Conservation (phyloP, 2,113 vertebrate genomes). For the Boulengeromyrus knoepffleri region DNA sequence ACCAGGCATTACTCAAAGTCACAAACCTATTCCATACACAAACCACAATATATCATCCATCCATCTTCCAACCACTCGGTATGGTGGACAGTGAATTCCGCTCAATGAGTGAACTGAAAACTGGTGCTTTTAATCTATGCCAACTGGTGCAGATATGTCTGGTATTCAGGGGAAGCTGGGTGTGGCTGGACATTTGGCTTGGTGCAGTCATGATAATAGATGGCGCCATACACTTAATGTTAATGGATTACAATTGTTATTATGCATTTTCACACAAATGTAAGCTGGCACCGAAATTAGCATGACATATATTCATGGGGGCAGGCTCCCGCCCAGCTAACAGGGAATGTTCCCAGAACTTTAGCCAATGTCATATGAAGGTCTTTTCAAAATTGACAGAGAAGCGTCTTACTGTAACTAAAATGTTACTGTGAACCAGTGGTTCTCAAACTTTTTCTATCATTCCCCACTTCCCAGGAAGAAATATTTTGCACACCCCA, state of each 20-base stretch:
- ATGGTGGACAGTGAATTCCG: not conserved
- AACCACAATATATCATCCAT: not conserved
- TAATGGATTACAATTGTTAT: not conserved
- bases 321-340: not conserved
- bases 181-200: not conserved
- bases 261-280: not conserved
- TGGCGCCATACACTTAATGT: not conserved
- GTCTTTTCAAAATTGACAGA: not conserved
- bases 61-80: not conserved
- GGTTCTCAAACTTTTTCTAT: no score
- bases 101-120: not conserved
- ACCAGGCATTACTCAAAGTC: not conserved
- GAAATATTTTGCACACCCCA: no score
- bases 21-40: not conserved
- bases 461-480: no score
- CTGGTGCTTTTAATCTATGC: not conserved
- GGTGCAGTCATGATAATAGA: not conserved
- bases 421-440: no score
- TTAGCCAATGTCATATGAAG: not conserved
- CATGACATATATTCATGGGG: not conserved
- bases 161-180: not conserved
- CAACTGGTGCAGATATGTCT: not conserved
- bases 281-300: not conserved
- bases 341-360: not conserved
- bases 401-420: not conserved